phyloP scores from a whole-genome alignment of 2,113 vertebrate species.

The Lepus americanus region DNA sequence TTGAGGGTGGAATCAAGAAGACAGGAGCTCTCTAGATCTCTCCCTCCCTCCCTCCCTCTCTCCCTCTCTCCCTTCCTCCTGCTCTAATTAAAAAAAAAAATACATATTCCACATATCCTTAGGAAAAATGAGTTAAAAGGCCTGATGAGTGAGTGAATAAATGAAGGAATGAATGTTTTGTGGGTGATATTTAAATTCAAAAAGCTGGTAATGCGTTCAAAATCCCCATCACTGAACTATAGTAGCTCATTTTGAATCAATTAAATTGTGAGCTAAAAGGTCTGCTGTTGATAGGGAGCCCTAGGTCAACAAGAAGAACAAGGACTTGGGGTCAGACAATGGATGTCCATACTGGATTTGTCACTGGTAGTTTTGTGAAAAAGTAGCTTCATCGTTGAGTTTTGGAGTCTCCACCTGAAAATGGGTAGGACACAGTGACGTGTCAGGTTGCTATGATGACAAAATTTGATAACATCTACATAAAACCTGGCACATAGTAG shows the following conservation, averaged over 20 bases:
- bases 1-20: background rate
- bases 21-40: no score
- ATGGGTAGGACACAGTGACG: background rate
- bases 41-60: no score
- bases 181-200: conserved; percentile 25
- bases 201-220: conserved; percentile 14
- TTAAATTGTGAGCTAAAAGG: background rate
- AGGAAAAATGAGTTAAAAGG: no score
- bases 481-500: background rate
- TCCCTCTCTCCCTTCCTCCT: no score
- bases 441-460: background rate
- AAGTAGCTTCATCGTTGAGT: background rate
- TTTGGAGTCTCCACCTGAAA: background rate
- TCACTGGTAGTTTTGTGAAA: background rate
- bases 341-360: background rate
- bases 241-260: background rate
- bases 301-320: background rate
- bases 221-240: background rate
- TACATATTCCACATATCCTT: no score
- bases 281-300: background rate
- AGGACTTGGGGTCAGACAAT: background rate
- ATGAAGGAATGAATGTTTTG: background rate
- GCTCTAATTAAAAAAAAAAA: no score
- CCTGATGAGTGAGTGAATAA: background rate
- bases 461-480: conserved; percentile 25